Evolutionary conservation across 2,797 vertebrate species (phyloP).

Genomic region (Manis pentadactyla): DNA sequence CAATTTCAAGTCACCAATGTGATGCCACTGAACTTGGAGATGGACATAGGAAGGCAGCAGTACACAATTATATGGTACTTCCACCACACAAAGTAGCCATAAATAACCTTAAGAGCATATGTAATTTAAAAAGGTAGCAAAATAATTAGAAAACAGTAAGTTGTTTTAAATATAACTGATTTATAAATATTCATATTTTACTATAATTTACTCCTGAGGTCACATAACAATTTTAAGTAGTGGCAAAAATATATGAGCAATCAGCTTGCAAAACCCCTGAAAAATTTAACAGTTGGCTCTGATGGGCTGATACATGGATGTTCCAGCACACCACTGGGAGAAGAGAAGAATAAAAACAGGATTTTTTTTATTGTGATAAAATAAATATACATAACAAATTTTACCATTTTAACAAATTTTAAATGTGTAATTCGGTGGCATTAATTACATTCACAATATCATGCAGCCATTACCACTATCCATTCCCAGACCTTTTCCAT

Average conservation of each 20-base stretch:
- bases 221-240: not conserved
- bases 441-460: not conserved
- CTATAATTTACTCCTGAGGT: not conserved
- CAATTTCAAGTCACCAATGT: not conserved
- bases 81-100: not conserved
- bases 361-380: not conserved
- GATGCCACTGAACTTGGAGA: not conserved
- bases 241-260: not conserved
- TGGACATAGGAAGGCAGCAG: not conserved
- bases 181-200: not conserved
- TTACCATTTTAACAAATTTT: not conserved
- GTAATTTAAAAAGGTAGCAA: not conserved
- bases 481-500: not conserved
- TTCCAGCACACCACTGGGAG: not conserved
- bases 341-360: not conserved
- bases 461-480: not conserved
- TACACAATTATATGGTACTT: not conserved
- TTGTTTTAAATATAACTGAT: conserved; percentile 1
- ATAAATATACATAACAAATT: not conserved
- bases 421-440: not conserved
- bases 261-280: not conserved
- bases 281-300: not conserved
- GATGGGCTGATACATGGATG: not conserved
- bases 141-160: not conserved
- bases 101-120: not conserved